Base-by-base conservation (phyloP, 2,113 vertebrate species). In the Dipodomys stephensi region DNA sequence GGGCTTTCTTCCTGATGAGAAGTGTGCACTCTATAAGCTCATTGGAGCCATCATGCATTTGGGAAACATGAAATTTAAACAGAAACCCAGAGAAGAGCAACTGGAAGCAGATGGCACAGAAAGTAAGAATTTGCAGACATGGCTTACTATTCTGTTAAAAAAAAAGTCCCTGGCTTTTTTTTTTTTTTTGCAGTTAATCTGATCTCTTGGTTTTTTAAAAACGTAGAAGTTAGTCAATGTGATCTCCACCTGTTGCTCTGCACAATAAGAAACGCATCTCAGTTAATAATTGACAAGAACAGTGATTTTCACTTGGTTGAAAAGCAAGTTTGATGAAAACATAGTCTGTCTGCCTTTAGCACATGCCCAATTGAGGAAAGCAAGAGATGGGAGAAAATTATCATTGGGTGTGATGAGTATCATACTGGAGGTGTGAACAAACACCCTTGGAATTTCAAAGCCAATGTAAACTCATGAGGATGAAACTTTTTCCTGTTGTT, bases 41-140 rank as follows among this genome's bases (percentile, higher is more conserved):
- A 98, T 98, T 1, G 99, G 99, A 64, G 98, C 98, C 95, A 99
- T 99, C 96, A 98, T 99, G 98, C 98, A 99, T 97, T 99, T 99
- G n/a, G 99, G 99, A 44, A 99, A 99, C 96, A 99, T 99, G 99
- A 99, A 98, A 98, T 99, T 99, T 96, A 99, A 99, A 97, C 98
- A 99, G 94, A 98, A 98, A 94, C 98, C 98, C 94, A 96, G 99
- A 94, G 99, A 99, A 95, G 99, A 99, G 93, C 98, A 99, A 96
- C 98, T 98, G 25, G 98, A 99, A 87, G 98, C 99, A 57, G 98
- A 99, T 67, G 98, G 98, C 97, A 99, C 98, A 39, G 99, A 99
- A 98, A 99, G 99, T 99, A 98, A 98, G 98, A 92, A n/a, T 30
- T n/a, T 69, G 76, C 67, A 83, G 65, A 62, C 27, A 11, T 6